Conservation (phyloP, 1,140 invertebrate genomes). For the Aphelenchoides fujianensis region DNA sequence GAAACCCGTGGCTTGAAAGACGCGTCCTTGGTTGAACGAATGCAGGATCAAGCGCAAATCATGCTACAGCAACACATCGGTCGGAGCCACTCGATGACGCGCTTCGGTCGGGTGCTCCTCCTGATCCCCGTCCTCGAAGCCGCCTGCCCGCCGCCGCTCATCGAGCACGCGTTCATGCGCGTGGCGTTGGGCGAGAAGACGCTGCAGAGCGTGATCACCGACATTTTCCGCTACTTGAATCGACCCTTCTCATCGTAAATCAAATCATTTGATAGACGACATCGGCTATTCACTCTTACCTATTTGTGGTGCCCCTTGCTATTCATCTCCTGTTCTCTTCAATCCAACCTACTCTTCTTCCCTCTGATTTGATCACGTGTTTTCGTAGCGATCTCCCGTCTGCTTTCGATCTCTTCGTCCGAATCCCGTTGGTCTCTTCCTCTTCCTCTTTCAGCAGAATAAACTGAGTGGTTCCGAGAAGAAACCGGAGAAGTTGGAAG, state of each 20-base stretch:
- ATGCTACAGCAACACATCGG: constrained; percentile 86
- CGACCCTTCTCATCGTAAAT: too few relatives aligned
- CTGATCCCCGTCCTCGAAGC: constrained; percentile 79
- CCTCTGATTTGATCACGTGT: too few relatives aligned
- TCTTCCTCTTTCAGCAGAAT: too few relatives aligned
- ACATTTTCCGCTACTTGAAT: constrained; percentile 80
- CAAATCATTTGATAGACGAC: background rate
- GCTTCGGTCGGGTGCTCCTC: constrained; percentile 82
- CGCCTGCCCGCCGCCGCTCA: constrained; percentile 68
- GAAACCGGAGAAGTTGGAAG: too few relatives aligned
- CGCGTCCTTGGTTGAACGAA: constrained; percentile 87
- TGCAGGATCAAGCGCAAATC: constrained; percentile 95
- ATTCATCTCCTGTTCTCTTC: too few relatives aligned
- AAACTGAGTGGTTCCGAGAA: too few relatives aligned
- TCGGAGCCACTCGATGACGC: constrained; percentile 73
- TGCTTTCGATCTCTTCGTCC: too few relatives aligned
- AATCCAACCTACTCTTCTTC: too few relatives aligned
- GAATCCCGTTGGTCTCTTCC: too few relatives aligned
- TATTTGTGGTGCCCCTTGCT: too few relatives aligned
- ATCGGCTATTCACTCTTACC: too few relatives aligned
- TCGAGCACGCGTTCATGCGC: constrained; percentile 88
- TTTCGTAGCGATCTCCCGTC: too few relatives aligned
- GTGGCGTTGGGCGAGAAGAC: constrained; percentile 92
- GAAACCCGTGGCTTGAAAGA: constrained; percentile 82
- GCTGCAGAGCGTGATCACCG: constrained; percentile 94